Conservation (phyloP, 2,888 invertebrate species). For the Byasa hedistus region DNA sequence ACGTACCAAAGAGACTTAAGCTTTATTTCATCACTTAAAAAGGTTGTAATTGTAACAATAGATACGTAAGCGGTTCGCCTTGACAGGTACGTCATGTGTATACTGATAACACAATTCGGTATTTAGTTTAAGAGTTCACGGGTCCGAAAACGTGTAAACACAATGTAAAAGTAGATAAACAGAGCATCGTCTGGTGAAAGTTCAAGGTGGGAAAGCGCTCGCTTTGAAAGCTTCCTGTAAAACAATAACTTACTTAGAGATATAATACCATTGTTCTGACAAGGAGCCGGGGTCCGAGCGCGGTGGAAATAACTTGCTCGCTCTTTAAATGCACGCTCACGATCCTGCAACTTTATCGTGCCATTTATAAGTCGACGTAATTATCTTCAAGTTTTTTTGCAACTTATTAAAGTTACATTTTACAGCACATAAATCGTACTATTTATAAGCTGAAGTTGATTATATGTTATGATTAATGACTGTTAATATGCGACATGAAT, state of each 20-base stretch:
- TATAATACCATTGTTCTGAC: constrained; percentile 28
- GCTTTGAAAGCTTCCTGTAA: constrained; percentile 20
- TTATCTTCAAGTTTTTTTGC: constrained; percentile 1
- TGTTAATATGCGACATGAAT: too few relatives aligned
- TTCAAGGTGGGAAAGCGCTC: constrained; percentile 26
- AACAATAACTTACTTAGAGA: constrained; percentile 23
- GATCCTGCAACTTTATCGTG: constrained; percentile 9
- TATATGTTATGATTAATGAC: too few relatives aligned
- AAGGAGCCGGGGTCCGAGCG: constrained; percentile 11
- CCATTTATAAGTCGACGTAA: constrained; percentile 4
- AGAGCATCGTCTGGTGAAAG: constrained; percentile 28
- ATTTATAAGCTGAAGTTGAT: too few relatives aligned
- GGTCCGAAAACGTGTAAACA: constrained; percentile 31
- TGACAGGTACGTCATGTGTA: constrained; percentile 35
- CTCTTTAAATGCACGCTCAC: constrained; percentile 20
- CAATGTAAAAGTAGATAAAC: constrained; percentile 23
- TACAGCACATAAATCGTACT: too few relatives aligned
- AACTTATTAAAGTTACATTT: not conserved
- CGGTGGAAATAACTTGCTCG: constrained; percentile 13
- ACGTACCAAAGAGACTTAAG: not conserved
- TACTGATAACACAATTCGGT: constrained; percentile 55
- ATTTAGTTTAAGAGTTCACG: constrained; percentile 42
- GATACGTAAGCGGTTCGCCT: constrained; percentile 2
- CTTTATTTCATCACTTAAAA: constrained; percentile 2
- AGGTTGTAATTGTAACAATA: constrained; percentile 4